These are phyloP conservation scores for Calcarius lapponicus DNA, from an alignment of 2,797 vertebrate species.

Conservation along the genomic window DNA sequence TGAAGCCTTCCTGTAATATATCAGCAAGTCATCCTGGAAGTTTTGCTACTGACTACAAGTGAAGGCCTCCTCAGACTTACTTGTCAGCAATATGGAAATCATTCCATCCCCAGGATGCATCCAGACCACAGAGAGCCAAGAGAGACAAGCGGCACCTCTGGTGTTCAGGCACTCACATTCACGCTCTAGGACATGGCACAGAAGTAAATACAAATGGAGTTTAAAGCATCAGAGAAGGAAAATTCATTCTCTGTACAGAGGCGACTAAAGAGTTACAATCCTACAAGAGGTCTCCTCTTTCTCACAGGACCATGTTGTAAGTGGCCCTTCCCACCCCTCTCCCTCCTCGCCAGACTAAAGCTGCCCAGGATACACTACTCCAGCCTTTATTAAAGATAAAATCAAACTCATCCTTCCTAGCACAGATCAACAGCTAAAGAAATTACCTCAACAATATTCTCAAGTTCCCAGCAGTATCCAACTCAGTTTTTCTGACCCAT, in stretches of 20 bases:
- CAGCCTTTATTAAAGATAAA: not conserved
- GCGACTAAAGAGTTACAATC: not conserved
- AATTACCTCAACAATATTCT: not conserved
- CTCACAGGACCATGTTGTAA: not conserved
- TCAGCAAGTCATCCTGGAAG: not conserved
- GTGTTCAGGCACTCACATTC: not conserved
- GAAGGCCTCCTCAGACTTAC: not conserved
- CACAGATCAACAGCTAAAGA: not conserved
- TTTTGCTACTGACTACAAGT: not conserved
- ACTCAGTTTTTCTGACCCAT: not conserved
- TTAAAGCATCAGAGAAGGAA: not conserved
- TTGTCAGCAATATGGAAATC: not conserved
- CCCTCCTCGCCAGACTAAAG: not conserved
- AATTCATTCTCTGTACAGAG: not conserved
- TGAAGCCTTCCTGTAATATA: not conserved
- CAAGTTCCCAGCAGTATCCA: not conserved
- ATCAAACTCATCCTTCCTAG: not conserved
- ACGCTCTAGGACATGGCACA: accelerated
- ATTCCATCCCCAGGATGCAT: not conserved
- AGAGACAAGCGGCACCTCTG: not conserved
- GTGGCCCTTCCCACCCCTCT: not conserved
- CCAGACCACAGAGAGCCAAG: not conserved
- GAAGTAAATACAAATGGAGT: not conserved
- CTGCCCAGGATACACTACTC: not conserved
- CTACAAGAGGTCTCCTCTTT: not conserved